Base-by-base conservation (phyloP, 1,140 invertebrate species). In the Cherax quadricarinatus region DNA sequence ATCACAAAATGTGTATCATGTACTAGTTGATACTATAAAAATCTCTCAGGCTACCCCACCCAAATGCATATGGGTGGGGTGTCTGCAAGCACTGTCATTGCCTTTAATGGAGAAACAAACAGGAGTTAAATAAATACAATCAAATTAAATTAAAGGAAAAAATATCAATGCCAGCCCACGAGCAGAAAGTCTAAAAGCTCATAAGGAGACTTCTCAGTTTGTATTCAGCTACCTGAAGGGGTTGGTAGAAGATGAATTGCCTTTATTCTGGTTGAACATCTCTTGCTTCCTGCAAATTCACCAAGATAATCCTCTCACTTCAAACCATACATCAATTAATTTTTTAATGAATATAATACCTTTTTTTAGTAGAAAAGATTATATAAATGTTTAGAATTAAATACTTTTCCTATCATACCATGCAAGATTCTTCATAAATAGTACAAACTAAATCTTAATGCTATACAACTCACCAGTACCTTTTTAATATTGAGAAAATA, bases 211-310 rank as follows among this genome's bases (percentile, higher is more conserved):
- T 30, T 75, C n/a, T 21, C 70, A 21, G n/a, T 24, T 12, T 30
- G 6, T 18, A 5, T 24, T 75, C n/a, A 24, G 30, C 70, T 75
- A 75, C 70, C 70, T 75, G 70, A 75, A 75, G 70, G 70, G 70
- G 70, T 75, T 75, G 70, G 70, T 75, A 75, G 70, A 75, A 24
- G 70, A 5, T 75, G 70, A 24, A 24, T 75, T 75, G 70, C 70
- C 70, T 75, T 75, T 75, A 75, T 75, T 75, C 70, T 75, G 70
- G 70, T 24, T 75, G 70, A 75, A 75, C 70, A 30, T 75, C 70
- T 75, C 70, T 21, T 75, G 14, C n/a, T 75, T 24, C 70, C 70
- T 75, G 70, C 30, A 75, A 75, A 75, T 75, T 75, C 70, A 75
- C 5, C 24, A 75, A 75, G n/a, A 30, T 75, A 66, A 57, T 75